Evolutionary conservation across 1,140 invertebrate genomes (phyloP).

Genomic region (Oreohelix idahoensis): DNA sequence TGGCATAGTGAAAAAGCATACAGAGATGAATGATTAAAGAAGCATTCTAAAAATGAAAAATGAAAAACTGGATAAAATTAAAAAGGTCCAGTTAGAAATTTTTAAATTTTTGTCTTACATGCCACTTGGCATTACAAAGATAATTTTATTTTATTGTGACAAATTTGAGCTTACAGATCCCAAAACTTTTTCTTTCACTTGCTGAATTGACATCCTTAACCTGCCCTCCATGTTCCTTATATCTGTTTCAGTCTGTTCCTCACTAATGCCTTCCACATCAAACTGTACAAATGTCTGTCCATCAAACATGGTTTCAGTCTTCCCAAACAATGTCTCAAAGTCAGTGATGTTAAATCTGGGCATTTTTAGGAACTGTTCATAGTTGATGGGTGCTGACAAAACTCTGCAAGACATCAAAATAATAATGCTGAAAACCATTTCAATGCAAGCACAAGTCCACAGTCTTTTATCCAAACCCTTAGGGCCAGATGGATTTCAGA

Average conservation of each 20-base stretch:
- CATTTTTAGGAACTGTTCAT: conserved; percentile 64
- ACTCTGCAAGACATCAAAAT: conserved; percentile 49
- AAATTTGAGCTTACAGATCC: conserved; percentile 56
- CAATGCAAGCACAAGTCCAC: too few relatives aligned
- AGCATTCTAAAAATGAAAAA: too few relatives aligned
- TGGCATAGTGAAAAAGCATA: too few relatives aligned
- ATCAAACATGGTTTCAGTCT: conserved; percentile 59
- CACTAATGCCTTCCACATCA: conserved; percentile 66
- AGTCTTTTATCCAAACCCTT: too few relatives aligned
- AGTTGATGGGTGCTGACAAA: conserved; percentile 68
- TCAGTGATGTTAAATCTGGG: conserved; percentile 54
- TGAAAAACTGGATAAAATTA: too few relatives aligned
- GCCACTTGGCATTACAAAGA: too few relatives aligned
- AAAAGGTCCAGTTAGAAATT: too few relatives aligned
- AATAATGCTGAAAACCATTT: too few relatives aligned
- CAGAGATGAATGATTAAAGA: too few relatives aligned
- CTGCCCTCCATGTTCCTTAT: conserved; percentile 68
- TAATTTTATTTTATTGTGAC: not conserved
- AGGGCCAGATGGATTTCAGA: too few relatives aligned
- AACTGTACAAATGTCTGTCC: conserved; percentile 66
- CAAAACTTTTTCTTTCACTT: conserved; percentile 68
- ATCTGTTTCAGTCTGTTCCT: conserved; percentile 70
- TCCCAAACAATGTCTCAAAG: conserved; percentile 64
- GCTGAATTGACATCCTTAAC: conserved; percentile 68
- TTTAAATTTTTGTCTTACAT: too few relatives aligned